These are phyloP conservation scores for Lumbricus terrestris DNA, from an alignment of 2,888 invertebrate genomes.

Conservation along the genomic window DNA sequence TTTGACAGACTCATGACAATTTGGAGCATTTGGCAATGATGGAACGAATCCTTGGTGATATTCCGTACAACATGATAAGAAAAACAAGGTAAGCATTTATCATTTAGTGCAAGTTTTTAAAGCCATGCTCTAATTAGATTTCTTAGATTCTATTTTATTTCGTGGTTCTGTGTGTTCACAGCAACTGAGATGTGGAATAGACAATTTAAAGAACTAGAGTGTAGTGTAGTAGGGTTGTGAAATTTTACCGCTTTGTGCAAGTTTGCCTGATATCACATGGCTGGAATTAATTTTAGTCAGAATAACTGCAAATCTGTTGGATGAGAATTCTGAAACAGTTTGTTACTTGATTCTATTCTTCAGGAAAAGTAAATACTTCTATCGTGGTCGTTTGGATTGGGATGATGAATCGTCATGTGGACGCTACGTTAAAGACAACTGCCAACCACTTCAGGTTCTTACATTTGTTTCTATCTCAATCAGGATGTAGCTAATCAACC, in stretches of 20 bases:
- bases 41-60: constrained; percentile 94
- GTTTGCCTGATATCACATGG: neutral
- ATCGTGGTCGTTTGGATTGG: constrained; percentile 25
- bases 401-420: constrained; percentile 23
- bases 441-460: constrained; percentile 66
- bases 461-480: neutral
- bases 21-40: constrained; percentile 99
- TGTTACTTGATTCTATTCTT: neutral
- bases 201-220: too few species aligned
- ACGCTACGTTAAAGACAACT: constrained; percentile 28
- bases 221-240: neutral
- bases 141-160: neutral
- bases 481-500: neutral
- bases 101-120: neutral
- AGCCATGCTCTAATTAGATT: neutral
- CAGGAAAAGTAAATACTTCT: constrained; percentile 28
- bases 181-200: too few species aligned
- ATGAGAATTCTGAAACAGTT: neutral
- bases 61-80: constrained; percentile 78
- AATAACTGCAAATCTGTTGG: neutral
- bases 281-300: neutral
- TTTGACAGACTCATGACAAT: constrained; percentile 91
- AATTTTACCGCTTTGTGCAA: too few species aligned
- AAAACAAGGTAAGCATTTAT: constrained; percentile 65
- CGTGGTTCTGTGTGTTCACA: too few species aligned